Percentiles rank a stretch among this genome's conserved stretches.
Conservation (phyloP, 1,140 invertebrate genomes). For the Scaptomyza graminum region DNA sequence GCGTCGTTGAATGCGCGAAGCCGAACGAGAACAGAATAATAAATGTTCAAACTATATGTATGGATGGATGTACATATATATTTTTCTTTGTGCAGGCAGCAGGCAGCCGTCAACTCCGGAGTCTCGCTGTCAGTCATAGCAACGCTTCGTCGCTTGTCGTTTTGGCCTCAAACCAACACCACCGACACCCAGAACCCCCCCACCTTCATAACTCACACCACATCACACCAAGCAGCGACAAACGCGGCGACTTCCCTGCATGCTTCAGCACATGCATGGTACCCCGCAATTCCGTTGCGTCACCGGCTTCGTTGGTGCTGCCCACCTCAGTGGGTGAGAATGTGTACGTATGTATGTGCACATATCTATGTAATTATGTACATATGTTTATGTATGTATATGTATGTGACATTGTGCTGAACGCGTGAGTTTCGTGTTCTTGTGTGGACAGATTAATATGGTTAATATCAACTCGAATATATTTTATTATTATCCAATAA, state of each 20-base stretch:
- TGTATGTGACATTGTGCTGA: background rate
- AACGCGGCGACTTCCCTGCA: slow-evolving; percentile 11
- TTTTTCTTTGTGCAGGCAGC: background rate
- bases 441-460: no score
- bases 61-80: background rate
- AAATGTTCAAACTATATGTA: no score
- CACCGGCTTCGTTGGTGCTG: slow-evolving; percentile 45
- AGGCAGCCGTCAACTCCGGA: slow-evolving; percentile 10
- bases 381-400: background rate
- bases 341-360: background rate
- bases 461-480: no score
- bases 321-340: slow-evolving; percentile 19
- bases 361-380: no score
- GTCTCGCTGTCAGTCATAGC: slow-evolving; percentile 51
- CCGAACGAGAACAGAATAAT: no score
- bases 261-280: slow-evolving; percentile 45
- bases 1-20: no score
- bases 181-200: background rate
- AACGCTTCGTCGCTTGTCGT: slow-evolving; percentile 47
- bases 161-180: background rate
- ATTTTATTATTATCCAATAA: no score
- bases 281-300: slow-evolving; percentile 71
- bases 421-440: background rate
- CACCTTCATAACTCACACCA: background rate
- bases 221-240: background rate